Percentiles rank a stretch among this genome's conserved stretches.
phyloP scores from a whole-genome alignment of 2,113 vertebrate genomes.

The Camarhynchus parvulus region DNA sequence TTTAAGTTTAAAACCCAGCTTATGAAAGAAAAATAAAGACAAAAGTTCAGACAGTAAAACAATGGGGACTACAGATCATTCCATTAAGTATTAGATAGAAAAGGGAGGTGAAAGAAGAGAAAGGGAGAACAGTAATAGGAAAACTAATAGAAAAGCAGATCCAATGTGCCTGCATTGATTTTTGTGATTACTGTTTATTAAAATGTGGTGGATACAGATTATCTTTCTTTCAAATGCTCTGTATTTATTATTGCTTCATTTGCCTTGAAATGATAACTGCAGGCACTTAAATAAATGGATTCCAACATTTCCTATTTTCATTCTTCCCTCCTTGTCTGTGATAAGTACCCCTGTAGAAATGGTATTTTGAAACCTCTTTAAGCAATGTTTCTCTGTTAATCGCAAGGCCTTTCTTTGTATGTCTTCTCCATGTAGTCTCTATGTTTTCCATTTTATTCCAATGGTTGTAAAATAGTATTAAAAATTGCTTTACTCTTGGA shows the following conservation, averaged over 20 bases:
- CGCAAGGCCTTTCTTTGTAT: not conserved
- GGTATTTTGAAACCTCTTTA: slow-evolving; percentile 32
- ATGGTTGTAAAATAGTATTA: not conserved
- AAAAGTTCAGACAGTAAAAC: not conserved
- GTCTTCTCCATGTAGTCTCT: not conserved
- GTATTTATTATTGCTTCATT: slow-evolving; percentile 64
- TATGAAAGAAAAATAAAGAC: slow-evolving; percentile 53
- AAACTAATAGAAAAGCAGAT: slow-evolving; percentile 45
- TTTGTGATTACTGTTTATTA: slow-evolving; percentile 64
- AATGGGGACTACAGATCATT: slow-evolving; percentile 3
- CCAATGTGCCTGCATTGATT: slow-evolving; percentile 39
- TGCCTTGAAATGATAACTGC: slow-evolving; percentile 58
- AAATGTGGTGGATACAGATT: slow-evolving; percentile 29
- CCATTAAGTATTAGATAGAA: not conserved
- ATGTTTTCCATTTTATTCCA: not conserved
- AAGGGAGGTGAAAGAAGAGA: slow-evolving; percentile 21
- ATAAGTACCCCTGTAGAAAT: slow-evolving; percentile 6
- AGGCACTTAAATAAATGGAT: slow-evolving; percentile 61
- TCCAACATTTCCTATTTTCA: slow-evolving; percentile 26
- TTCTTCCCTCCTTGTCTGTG: not conserved
- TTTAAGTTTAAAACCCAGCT: not conserved
- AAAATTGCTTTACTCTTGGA: not conserved
- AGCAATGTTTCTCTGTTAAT: slow-evolving; percentile 35
- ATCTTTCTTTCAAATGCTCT: slow-evolving; percentile 65
- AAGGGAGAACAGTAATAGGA: slow-evolving; percentile 30